Conservation (phyloP, 2,888 invertebrate genomes). For the Pristionchus maxplancki region DNA sequence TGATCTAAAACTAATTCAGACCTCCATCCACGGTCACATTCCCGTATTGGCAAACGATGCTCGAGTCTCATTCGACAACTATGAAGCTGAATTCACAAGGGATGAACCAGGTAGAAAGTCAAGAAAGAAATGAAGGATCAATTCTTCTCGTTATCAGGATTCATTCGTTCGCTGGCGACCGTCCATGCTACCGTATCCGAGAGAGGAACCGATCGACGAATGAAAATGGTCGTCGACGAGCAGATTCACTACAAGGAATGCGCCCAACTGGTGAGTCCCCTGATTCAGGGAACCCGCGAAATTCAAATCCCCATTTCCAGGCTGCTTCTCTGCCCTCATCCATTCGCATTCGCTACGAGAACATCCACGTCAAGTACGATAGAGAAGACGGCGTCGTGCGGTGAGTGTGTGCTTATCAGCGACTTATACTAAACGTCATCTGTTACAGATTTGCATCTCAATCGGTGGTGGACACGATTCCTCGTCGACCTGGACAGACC, state of each 20-base stretch:
- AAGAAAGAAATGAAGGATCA: constrained; percentile 33
- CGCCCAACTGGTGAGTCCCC: constrained; percentile 78
- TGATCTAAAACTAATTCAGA: constrained; percentile 69
- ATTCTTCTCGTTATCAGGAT: constrained; percentile 75
- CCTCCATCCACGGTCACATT: constrained; percentile 88
- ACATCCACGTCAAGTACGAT: constrained; percentile 90
- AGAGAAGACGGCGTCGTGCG: constrained; percentile 88
- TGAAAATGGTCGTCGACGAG: constrained; percentile 85
- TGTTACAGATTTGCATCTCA: constrained; percentile 67
- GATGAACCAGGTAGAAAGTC: constrained; percentile 83
- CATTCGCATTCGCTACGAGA: constrained; percentile 85
- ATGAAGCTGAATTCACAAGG: constrained; percentile 88
- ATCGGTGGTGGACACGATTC: constrained; percentile 35
- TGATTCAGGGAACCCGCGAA: not conserved
- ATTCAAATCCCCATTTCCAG: constrained; percentile 41
- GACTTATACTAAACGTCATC: constrained; percentile 78
- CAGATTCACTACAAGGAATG: constrained; percentile 85
- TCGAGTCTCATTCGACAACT: constrained; percentile 86
- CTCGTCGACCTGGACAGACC: constrained; percentile 3
- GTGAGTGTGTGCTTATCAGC: constrained; percentile 81
- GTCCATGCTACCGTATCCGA: constrained; percentile 81
- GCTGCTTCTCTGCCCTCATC: constrained; percentile 79
- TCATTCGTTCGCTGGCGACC: constrained; percentile 80
- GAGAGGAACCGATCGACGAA: constrained; percentile 67
- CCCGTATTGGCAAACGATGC: constrained; percentile 84